A percentile compares a stretch with the other conserved stretches of the same genome.
Evolutionary conservation across 1,140 invertebrate genomes (phyloP).

Genomic region (Alviniconcha marisindica): DNA sequence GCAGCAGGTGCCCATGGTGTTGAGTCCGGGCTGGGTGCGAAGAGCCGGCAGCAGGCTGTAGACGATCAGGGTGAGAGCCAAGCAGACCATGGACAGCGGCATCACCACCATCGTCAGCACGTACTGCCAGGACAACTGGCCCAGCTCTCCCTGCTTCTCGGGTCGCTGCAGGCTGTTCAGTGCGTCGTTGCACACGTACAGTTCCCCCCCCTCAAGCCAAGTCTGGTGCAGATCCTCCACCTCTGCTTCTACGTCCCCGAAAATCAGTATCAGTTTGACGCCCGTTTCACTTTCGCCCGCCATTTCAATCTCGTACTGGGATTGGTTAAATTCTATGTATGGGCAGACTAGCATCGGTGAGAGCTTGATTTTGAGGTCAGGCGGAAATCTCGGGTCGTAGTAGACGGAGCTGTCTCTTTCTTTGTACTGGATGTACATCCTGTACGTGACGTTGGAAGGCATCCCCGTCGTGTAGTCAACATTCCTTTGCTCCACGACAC

Average conservation of each 20-base stretch:
- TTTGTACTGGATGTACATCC: too few relatives aligned
- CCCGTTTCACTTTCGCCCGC: not conserved
- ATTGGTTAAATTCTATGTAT: not conserved
- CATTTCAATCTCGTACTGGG: not conserved
- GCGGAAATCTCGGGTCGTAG: not conserved
- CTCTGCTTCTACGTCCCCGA: not conserved
- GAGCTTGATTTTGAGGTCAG: not conserved
- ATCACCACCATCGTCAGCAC: conserved; percentile 15
- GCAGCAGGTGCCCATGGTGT: conserved; percentile 27
- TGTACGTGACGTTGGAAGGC: not conserved
- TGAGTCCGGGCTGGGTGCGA: conserved; percentile 29
- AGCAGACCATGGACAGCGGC: conserved; percentile 8
- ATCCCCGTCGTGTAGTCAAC: too few relatives aligned
- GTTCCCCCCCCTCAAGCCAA: not conserved
- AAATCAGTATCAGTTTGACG: not conserved
- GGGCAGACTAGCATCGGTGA: not conserved
- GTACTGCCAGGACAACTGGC: conserved; percentile 7
- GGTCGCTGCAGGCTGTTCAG: not conserved
- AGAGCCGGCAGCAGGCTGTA: conserved; percentile 19
- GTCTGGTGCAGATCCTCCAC: not conserved
- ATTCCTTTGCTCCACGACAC: too few relatives aligned
- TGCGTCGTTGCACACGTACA: not conserved
- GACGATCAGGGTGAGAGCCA: conserved; percentile 11
- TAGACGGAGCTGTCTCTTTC: not conserved
- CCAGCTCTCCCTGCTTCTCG: too few relatives aligned